phyloP scores from a whole-genome alignment of 2,797 vertebrate genomes.

The Bufotes viridis region DNA sequence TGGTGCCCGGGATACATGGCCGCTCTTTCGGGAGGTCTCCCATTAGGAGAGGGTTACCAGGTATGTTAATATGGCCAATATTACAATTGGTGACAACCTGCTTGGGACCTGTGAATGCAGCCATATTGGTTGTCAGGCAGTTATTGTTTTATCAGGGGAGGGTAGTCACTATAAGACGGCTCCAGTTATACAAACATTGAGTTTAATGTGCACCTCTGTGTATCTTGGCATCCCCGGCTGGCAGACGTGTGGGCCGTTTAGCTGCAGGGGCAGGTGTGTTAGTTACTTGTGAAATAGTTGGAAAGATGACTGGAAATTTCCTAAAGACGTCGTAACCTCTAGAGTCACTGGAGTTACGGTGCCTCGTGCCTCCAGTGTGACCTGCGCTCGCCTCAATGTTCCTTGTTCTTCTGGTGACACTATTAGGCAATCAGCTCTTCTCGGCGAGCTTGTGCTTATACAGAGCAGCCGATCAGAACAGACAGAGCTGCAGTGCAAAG shows the following conservation, averaged over 20 bases:
- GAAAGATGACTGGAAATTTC: not conserved
- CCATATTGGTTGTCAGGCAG: not conserved
- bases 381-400: not conserved
- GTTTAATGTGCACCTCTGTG: not conserved
- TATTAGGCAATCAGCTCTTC: not conserved
- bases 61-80: not conserved
- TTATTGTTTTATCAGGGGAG: not conserved
- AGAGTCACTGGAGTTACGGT: not conserved
- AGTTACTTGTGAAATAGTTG: not conserved
- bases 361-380: not conserved
- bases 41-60: not conserved
- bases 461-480: not conserved
- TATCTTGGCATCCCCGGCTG: not conserved
- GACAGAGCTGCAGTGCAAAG: not conserved
- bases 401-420: not conserved
- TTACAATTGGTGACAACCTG: not conserved
- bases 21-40: not conserved
- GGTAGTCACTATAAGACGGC: not conserved
- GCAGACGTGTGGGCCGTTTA: not conserved
- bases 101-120: not conserved
- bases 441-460: not conserved
- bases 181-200: not conserved
- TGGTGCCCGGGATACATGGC: not conserved
- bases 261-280: conserved; percentile 9
- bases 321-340: not conserved